phyloP scores from a whole-genome alignment of 23 tunicate species.

The Phallusia fumigata region DNA sequence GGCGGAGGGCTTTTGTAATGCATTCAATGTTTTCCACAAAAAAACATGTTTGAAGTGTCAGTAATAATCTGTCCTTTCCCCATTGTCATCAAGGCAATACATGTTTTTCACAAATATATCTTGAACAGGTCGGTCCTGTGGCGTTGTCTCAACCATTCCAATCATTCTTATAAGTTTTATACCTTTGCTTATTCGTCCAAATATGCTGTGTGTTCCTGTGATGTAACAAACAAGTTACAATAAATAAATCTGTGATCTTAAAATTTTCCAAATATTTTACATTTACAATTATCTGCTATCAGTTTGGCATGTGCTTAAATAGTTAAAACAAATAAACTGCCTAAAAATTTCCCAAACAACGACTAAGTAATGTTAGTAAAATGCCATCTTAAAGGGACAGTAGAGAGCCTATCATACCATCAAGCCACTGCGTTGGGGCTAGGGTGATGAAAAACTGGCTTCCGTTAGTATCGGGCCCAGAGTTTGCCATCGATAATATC shows the following conservation, averaged over 20 bases:
- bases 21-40: too few relatives aligned
- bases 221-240: too few relatives aligned
- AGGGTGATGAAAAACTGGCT: slow-evolving; percentile 95
- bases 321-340: neutral
- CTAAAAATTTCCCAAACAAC: neutral
- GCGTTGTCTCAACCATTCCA: slow-evolving; percentile 79
- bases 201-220: slow-evolving; percentile 86
- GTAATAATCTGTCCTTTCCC: slow-evolving; percentile 25
- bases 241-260: too few relatives aligned
- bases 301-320: too few relatives aligned
- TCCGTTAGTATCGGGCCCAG: slow-evolving; percentile 96
- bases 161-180: slow-evolving; percentile 76
- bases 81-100: slow-evolving; percentile 53
- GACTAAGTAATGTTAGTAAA: too few relatives aligned
- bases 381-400: neutral
- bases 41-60: neutral
- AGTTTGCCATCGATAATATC: slow-evolving; percentile 98
- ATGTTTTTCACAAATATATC: slow-evolving; percentile 60
- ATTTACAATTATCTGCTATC: too few relatives aligned
- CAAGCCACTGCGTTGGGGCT: slow-evolving; percentile 98
- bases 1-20: too few relatives aligned
- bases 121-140: slow-evolving; percentile 82
- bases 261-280: too few relatives aligned
- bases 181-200: slow-evolving; percentile 91
- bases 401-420: slow-evolving; percentile 42